A percentile compares a stretch with the other conserved stretches of the same genome.
Evolutionary conservation across 1,140 invertebrate species (phyloP).

Genomic region (Drosophila rhopaloa): DNA sequence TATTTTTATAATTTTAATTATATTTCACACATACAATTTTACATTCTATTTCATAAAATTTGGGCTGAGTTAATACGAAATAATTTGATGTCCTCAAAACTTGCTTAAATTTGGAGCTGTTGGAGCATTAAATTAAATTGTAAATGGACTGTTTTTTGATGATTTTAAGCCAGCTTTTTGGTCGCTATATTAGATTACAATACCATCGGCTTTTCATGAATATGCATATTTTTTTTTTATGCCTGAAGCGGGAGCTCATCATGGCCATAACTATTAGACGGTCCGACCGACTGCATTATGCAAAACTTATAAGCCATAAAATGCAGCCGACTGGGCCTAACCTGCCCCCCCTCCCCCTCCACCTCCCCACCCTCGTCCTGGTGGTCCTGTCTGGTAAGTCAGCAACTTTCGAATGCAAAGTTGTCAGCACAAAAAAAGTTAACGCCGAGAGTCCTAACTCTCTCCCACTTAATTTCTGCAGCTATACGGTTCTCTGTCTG

Average conservation of each 20-base stretch:
- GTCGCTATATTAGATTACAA: not conserved
- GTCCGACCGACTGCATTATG: conserved; percentile 51
- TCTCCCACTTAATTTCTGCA: conserved; percentile 2
- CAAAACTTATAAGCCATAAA: conserved; percentile 61
- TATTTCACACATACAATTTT: no score
- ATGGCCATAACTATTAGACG: conserved; percentile 57
- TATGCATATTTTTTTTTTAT: conserved; percentile 13
- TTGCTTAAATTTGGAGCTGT: no score
- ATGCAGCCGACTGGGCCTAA: conserved; percentile 49
- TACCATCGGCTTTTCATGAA: conserved; percentile 8
- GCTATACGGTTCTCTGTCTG: conserved; percentile 34
- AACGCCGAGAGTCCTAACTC: conserved; percentile 31
- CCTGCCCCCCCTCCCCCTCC: no score
- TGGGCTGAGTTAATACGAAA: no score
- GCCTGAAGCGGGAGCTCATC: conserved; percentile 29
- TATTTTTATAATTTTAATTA: no score
- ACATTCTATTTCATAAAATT: no score
- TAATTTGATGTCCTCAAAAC: no score
- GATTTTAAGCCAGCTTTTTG: not conserved
- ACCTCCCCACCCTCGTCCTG: not conserved
- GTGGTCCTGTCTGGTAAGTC: conserved; percentile 43
- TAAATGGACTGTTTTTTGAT: not conserved
- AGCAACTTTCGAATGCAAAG: conserved; percentile 56
- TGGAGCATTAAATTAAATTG: no score
- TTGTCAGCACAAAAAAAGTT: conserved; percentile 55